Conservation (phyloP, 2,797 vertebrate species). For the Myotis pilosus region DNA sequence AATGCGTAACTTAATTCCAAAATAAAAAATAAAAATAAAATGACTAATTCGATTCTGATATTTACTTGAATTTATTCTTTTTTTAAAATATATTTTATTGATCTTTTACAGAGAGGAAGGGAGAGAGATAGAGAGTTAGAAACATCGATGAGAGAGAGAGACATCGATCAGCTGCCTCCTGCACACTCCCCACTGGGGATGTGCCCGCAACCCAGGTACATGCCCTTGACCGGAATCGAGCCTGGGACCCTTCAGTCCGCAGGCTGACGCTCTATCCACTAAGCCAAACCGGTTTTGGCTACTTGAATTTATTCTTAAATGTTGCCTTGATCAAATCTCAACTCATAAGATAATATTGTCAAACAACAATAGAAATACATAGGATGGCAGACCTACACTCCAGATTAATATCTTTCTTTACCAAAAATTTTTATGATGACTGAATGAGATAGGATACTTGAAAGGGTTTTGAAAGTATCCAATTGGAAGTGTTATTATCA, state of each 20-base stretch:
- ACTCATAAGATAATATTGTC: background rate
- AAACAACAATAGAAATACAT: conserved; percentile 7
- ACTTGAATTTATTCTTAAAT: conserved; percentile 54
- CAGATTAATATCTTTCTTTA: conserved; percentile 33
- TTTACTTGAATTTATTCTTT: conserved; percentile 51
- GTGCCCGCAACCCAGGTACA: no score
- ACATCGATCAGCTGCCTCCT: no score
- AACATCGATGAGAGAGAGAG: no score
- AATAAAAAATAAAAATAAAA: background rate
- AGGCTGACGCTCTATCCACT: no score
- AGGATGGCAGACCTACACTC: background rate
- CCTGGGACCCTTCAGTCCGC: no score
- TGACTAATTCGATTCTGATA: background rate
- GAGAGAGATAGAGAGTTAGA: no score
- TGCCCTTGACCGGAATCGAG: no score
- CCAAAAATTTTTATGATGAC: conserved; percentile 17
- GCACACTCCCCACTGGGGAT: no score
- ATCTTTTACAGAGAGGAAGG: no score
- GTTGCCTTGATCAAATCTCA: conserved; percentile 8
- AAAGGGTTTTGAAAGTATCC: conserved; percentile 33
- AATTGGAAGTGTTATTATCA: conserved; percentile 18
- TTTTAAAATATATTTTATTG: no score
- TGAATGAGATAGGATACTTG: conserved; percentile 35
- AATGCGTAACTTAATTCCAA: conserved; percentile 39
- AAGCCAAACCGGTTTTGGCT: no score